phyloP scores from a whole-genome alignment of 2,888 invertebrate species.

The Exocentrus adspersus region DNA sequence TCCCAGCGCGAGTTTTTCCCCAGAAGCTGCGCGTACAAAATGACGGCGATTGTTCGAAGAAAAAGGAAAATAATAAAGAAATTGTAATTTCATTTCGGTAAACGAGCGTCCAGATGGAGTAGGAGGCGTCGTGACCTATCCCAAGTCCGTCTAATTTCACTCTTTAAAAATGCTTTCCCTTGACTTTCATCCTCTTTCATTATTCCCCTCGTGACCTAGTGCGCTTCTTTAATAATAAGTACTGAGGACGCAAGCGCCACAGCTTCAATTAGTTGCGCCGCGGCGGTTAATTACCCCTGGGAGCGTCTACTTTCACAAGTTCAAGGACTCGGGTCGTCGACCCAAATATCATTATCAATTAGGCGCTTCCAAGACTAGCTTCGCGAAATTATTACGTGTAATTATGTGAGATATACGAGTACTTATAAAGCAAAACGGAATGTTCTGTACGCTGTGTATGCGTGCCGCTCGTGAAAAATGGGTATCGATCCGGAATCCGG shows the following conservation, averaged over 20 bases:
- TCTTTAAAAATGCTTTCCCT: constrained; percentile 64
- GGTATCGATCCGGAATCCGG: no score
- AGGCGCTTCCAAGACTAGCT: no score
- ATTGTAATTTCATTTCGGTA: constrained; percentile 37
- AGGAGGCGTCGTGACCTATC: constrained; percentile 59
- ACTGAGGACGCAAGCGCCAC: constrained; percentile 58
- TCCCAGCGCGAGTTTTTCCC: neutral
- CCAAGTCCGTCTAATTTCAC: constrained; percentile 63
- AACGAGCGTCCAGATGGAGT: constrained; percentile 49
- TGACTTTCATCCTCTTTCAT: constrained; percentile 61
- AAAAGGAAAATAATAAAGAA: no score
- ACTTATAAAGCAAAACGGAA: no score
- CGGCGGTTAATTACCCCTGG: constrained; percentile 62
- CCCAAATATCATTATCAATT: constrained; percentile 42
- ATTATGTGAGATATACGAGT: neutral
- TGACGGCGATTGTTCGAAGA: no score
- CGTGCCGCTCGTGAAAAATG: no score
- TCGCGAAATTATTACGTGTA: neutral
- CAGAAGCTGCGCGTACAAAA: neutral
- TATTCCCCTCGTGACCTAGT: constrained; percentile 63
- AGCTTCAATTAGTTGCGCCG: constrained; percentile 62
- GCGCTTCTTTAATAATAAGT: constrained; percentile 63
- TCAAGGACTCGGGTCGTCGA: constrained; percentile 59
- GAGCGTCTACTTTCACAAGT: constrained; percentile 56
- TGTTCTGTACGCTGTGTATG: no score